A percentile compares a stretch with the other conserved stretches of the same genome.
These are phyloP conservation scores for Halichondria panicea DNA, from an alignment of 37 sponge, comb jelly and placozoan genomes.

Conservation along the genomic window DNA sequence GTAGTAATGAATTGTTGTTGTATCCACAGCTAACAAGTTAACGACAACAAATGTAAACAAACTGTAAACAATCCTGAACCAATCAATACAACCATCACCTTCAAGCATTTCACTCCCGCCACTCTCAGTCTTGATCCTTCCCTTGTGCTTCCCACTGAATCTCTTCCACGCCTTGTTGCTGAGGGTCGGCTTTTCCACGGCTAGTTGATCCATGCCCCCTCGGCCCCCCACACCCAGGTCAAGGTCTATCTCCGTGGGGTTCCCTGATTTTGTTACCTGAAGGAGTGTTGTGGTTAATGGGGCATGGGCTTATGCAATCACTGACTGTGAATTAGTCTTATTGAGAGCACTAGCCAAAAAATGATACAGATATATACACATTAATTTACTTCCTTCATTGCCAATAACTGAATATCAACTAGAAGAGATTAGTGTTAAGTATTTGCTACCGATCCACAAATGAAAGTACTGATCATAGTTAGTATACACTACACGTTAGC, in stretches of 20 bases:
- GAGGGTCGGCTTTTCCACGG: constrained; percentile 11
- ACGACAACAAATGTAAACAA: too few species aligned
- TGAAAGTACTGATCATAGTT: too few species aligned
- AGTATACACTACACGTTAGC: too few species aligned
- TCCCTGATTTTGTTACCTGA: too few species aligned
- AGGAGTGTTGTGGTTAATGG: too few species aligned
- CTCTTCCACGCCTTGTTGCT: constrained; percentile 29
- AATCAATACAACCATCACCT: too few species aligned
- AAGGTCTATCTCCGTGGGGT: constrained; percentile 15
- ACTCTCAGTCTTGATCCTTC: too few species aligned
- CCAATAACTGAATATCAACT: not conserved
- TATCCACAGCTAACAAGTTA: too few species aligned
- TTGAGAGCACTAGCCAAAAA: not conserved
- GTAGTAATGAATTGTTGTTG: too few species aligned
- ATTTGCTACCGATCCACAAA: too few species aligned
- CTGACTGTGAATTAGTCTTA: not conserved
- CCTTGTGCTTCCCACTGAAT: constrained; percentile 3
- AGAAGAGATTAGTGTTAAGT: not conserved
- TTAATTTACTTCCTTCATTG: not conserved
- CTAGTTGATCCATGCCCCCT: constrained; percentile 7
- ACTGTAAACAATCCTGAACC: too few species aligned
- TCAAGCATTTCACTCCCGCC: too few species aligned
- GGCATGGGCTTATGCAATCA: not conserved
- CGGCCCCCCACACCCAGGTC: constrained; percentile 3
- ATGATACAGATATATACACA: not conserved